phyloP scores from a whole-genome alignment of 2,797 vertebrate genomes.

The Sebastes trivittatus region DNA sequence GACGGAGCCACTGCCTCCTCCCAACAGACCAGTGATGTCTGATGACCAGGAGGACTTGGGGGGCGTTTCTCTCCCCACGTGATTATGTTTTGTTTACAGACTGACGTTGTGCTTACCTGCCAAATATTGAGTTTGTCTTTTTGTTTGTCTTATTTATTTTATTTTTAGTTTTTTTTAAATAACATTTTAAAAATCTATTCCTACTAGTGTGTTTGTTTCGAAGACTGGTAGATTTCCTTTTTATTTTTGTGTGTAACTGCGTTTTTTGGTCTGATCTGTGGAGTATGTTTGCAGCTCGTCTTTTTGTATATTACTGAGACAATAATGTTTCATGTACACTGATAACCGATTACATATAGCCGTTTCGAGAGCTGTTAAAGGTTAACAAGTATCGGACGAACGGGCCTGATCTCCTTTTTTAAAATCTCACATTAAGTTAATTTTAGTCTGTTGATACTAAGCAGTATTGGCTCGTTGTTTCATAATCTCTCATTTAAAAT shows the following conservation, averaged over 20 bases:
- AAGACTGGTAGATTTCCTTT: constrained; percentile 31
- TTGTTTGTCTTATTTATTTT: constrained; percentile 76
- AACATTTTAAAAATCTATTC: constrained; percentile 32
- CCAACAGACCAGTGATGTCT: constrained; percentile 42
- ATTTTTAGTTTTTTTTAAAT: constrained; percentile 5
- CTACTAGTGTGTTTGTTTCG: constrained; percentile 39
- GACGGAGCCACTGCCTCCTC: constrained; percentile 45
- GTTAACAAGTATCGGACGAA: background rate
- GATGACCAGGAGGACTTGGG: background rate
- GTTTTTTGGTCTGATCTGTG: constrained; percentile 60
- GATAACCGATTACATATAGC: constrained; percentile 14
- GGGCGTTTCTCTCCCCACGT: constrained; percentile 7
- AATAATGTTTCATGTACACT: constrained; percentile 32
- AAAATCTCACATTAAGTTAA: constrained; percentile 7
- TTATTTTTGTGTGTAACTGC: constrained; percentile 30
- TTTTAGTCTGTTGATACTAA: constrained; percentile 35
- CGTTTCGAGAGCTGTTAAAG: constrained; percentile 2
- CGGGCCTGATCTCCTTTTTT: constrained; percentile 8
- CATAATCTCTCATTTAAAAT: constrained; percentile 8
- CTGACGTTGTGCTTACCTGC: constrained; percentile 72
- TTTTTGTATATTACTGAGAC: constrained; percentile 23
- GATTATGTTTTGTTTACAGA: constrained; percentile 74
- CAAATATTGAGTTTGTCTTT: constrained; percentile 75
- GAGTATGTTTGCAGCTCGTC: constrained; percentile 11
- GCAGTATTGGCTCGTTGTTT: constrained; percentile 20